A percentile compares a stretch with the other conserved stretches of the same genome.
Evolutionary conservation across 2,113 vertebrate genomes (phyloP).

Genomic region (Oncorhynchus mykiss): DNA sequence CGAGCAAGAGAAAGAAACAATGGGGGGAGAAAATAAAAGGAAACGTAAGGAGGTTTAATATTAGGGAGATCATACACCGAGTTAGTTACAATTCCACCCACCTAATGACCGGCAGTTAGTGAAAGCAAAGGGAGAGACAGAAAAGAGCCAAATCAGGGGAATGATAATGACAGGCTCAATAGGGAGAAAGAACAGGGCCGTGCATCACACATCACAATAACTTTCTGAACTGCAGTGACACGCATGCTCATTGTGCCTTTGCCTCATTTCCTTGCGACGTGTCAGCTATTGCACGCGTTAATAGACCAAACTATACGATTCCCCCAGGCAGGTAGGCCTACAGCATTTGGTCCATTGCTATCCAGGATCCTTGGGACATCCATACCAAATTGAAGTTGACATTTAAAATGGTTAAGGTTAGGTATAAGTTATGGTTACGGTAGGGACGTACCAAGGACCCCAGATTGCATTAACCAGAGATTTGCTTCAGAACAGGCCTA

Average conservation of each 20-base stretch:
- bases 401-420: too few relatives aligned
- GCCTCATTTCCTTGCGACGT: not conserved
- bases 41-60: slow-evolving; percentile 48
- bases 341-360: too few relatives aligned
- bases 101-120: not conserved
- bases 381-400: too few relatives aligned
- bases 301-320: too few relatives aligned
- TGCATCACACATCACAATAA: not conserved
- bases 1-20: not conserved
- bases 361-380: too few relatives aligned
- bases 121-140: slow-evolving; percentile 3
- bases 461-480: too few relatives aligned
- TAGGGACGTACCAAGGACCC: too few relatives aligned
- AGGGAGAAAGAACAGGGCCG: not conserved
- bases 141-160: not conserved
- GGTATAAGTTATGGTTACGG: too few relatives aligned
- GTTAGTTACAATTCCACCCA: not conserved
- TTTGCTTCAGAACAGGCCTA: too few relatives aligned
- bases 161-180: not conserved
- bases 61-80: not conserved
- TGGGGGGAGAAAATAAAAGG: not conserved
- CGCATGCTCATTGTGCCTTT: not conserved
- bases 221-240: not conserved
- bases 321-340: too few relatives aligned
- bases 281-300: too few relatives aligned